Percentiles rank a stretch among this genome's conserved stretches.
These are phyloP conservation scores for Tor tambroides DNA, from an alignment of 2,113 vertebrate species.

Conservation along the genomic window DNA sequence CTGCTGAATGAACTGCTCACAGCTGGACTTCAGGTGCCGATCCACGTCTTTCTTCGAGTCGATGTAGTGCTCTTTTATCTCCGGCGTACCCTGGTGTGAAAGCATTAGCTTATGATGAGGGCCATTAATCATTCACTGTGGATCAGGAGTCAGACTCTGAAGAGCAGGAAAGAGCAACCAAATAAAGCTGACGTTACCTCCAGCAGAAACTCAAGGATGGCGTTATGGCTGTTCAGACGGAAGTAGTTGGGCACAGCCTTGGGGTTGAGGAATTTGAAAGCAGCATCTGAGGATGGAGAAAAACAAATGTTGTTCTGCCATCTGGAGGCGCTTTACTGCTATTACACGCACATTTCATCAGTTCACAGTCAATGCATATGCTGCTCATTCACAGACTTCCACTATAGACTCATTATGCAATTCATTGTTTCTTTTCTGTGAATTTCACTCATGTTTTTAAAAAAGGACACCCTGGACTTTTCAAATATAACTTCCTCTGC, in stretches of 20 bases:
- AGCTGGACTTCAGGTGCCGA: conserved; percentile 92
- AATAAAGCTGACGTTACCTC: conserved; percentile 78
- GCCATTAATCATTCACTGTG: neutral
- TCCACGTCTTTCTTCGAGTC: conserved; percentile 99
- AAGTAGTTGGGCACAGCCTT: conserved; percentile 94
- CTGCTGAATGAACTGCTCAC: conserved; percentile 98
- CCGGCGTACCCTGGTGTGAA: conserved; percentile 88
- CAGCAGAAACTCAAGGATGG: conserved; percentile 96
- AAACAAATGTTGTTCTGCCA: conserved; percentile 63
- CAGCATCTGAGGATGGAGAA: conserved; percentile 84
- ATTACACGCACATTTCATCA: neutral
- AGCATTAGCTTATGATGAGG: neutral
- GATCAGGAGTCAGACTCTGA: conserved; percentile 7
- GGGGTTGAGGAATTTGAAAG: conserved; percentile 98
- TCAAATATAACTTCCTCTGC: neutral
- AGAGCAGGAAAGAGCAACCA: conserved; percentile 13
- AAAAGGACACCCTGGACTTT: no score
- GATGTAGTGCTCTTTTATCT: conserved; percentile 98
- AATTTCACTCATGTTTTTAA: neutral
- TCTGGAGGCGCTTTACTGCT: conserved; percentile 64
- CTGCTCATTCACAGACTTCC: no score
- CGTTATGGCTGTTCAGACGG: conserved; percentile 96
- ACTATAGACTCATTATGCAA: no score
- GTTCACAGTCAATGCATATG: neutral
- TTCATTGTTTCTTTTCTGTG: no score